A percentile compares a stretch with the other conserved stretches of the same genome.
Conservation (phyloP, 2,113 vertebrate species). For the Gallinago jamesoni region DNA sequence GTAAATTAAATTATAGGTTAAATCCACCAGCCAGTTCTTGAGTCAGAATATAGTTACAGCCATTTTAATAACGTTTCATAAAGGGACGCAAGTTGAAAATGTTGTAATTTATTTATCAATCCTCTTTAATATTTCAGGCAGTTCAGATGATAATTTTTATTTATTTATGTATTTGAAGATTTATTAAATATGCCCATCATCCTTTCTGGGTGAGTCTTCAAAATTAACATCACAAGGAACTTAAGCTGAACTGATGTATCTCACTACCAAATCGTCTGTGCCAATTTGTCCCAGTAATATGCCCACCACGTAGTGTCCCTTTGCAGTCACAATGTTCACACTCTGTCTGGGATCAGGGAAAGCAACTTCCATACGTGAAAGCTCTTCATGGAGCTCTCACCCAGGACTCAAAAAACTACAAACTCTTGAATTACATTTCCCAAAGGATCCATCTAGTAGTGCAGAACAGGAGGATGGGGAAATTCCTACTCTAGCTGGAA, state of each 20-base stretch:
- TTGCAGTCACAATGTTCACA: background rate
- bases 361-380: background rate
- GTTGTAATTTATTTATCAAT: slow-evolving; percentile 25
- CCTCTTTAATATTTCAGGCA: slow-evolving; percentile 41
- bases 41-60: background rate
- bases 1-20: background rate
- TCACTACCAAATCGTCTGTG: background rate
- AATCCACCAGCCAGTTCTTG: background rate
- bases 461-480: background rate
- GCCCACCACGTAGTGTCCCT: background rate
- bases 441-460: background rate
- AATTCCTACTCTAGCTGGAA: background rate
- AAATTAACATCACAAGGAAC: background rate
- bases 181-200: slow-evolving; percentile 32
- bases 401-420: background rate
- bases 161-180: slow-evolving; percentile 23
- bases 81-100: background rate
- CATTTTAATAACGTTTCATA: slow-evolving; percentile 32
- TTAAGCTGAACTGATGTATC: background rate
- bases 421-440: background rate
- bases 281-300: background rate
- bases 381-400: background rate
- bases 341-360: background rate
- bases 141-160: background rate
- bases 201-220: background rate